Conservation (phyloP, 1,140 invertebrate genomes). For the Apis dorsata region DNA sequence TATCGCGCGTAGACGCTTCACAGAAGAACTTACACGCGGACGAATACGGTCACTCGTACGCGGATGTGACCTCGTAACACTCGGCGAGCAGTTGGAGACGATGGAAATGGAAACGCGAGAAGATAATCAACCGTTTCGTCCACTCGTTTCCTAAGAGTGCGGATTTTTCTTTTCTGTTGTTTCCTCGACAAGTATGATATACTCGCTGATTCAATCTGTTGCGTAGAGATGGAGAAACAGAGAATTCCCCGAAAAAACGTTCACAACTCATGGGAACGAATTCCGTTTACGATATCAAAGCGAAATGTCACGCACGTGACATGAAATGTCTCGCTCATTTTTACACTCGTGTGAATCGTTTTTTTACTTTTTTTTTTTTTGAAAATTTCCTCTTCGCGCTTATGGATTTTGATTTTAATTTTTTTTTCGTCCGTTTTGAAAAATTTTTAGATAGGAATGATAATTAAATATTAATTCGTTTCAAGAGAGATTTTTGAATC, state of each 20-base stretch:
- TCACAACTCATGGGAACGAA: background rate
- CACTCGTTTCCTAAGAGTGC: background rate
- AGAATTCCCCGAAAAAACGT: conserved; percentile 13
- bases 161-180: background rate
- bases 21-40: background rate
- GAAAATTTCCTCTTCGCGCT: too few relatives aligned
- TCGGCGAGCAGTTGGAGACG: conserved; percentile 28
- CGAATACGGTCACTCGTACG: conserved; percentile 30
- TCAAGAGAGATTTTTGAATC: too few relatives aligned
- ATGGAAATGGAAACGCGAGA: conserved; percentile 33
- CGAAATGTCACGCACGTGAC: conserved; percentile 8
- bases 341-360: background rate
- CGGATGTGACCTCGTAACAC: conserved; percentile 56
- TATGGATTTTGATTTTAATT: background rate
- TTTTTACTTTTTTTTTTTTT: too few relatives aligned
- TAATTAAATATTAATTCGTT: too few relatives aligned
- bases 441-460: too few relatives aligned
- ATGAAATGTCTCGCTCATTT: background rate
- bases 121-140: background rate
- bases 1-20: background rate
- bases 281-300: background rate
- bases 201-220: conserved; percentile 4
- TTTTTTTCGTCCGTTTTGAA: background rate
- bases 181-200: background rate
- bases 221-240: background rate